These are phyloP conservation scores for Hippocampus mohnikei DNA, from an alignment of 2,113 vertebrate genomes.

Conservation along the genomic window DNA sequence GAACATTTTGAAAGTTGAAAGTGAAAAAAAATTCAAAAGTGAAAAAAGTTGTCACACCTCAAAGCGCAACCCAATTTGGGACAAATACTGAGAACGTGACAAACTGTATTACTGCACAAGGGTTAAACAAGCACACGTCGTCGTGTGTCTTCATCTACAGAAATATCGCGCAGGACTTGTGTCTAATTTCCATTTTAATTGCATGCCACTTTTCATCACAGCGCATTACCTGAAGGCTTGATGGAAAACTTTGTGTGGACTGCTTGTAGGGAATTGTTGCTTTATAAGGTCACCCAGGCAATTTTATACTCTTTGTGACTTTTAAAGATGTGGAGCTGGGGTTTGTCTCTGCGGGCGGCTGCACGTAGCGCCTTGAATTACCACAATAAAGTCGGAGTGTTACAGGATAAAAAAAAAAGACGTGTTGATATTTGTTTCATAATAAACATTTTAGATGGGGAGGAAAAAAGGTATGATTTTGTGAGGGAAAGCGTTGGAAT, in stretches of 20 bases:
- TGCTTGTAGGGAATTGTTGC: conserved; percentile 23
- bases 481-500: too few species aligned
- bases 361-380: conserved; percentile 79
- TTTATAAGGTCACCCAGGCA: conserved; percentile 15
- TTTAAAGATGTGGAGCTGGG: not conserved
- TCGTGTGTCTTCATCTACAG: conserved; percentile 6
- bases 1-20: too few species aligned
- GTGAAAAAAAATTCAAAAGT: too few species aligned
- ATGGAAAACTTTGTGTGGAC: conserved; percentile 12
- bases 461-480: not conserved
- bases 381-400: not conserved
- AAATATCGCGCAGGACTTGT: conserved; percentile 19
- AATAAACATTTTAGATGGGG: not conserved
- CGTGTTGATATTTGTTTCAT: too few species aligned
- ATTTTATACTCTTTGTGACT: conserved; percentile 3
- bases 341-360: conserved; percentile 72
- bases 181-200: conserved; percentile 63
- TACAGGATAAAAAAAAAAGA: too few species aligned
- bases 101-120: too few species aligned
- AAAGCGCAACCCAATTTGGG: too few species aligned
- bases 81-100: too few species aligned
- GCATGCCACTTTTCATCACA: conserved; percentile 43
- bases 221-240: conserved; percentile 26
- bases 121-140: conserved; percentile 8
- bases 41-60: too few species aligned